These are phyloP conservation scores for Cephus pulcher DNA, from an alignment of 2,888 invertebrate species.

Conservation along the genomic window DNA sequence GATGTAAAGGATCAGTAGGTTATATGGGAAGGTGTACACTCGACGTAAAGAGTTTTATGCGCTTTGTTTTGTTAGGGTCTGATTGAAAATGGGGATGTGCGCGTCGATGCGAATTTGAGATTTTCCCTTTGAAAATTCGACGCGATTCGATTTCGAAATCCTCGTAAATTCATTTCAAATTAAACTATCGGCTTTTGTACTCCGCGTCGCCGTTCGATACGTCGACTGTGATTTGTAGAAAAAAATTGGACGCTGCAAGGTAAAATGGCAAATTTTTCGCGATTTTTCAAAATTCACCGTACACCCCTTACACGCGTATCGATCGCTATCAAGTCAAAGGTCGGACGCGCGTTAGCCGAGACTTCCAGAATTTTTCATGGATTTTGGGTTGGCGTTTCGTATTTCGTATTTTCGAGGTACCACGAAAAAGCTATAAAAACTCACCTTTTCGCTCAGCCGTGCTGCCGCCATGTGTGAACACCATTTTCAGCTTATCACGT, in stretches of 20 bases:
- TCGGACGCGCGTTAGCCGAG: neutral
- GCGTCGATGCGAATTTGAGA: neutral
- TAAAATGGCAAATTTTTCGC: neutral
- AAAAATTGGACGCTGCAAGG: too few species aligned
- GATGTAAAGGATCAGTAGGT: neutral
- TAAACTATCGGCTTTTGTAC: neutral
- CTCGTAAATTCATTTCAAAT: neutral
- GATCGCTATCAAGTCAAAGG: neutral
- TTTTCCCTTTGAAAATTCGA: neutral
- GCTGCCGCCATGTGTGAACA: neutral
- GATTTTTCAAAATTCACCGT: neutral
- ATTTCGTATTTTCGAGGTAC: neutral
- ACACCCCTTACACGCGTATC: neutral
- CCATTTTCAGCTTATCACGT: slow-evolving; percentile 2
- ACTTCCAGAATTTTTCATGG: neutral
- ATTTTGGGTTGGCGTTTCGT: neutral
- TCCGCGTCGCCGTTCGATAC: too few species aligned
- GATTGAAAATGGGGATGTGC: neutral
- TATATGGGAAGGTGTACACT: neutral
- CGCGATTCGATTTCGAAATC: neutral
- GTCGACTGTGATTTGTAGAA: neutral
- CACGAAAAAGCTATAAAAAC: neutral
- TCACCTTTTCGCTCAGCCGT: neutral
- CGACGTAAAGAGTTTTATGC: neutral
- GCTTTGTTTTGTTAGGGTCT: neutral